These are phyloP conservation scores for Caenorhabditis sp. DNA, from an alignment of 2,888 invertebrate genomes.

Conservation along the genomic window DNA sequence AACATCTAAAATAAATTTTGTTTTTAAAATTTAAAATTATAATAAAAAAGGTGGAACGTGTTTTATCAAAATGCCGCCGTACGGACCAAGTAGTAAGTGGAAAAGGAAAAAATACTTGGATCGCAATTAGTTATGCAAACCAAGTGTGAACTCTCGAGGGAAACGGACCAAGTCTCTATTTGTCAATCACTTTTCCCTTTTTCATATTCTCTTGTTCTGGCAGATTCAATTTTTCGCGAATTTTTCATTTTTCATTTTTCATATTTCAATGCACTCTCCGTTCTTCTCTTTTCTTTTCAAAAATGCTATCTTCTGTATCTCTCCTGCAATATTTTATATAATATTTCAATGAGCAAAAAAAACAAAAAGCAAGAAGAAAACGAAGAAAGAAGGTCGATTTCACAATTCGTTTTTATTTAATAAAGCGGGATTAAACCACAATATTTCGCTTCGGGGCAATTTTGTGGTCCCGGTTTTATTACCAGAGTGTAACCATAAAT, in stretches of 20 bases:
- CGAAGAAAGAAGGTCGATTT: background rate
- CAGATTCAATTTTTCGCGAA: conserved; percentile 50
- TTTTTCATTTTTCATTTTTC: conserved; percentile 51
- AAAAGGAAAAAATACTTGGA: conserved; percentile 27
- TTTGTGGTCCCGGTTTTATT: background rate
- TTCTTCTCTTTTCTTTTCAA: conserved; percentile 25
- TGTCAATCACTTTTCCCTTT: conserved; percentile 62
- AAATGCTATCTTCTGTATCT: no score
- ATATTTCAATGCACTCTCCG: conserved; percentile 52
- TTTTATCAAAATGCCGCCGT: no score
- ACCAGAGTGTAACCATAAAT: conserved; percentile 7
- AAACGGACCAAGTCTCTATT: conserved; percentile 56
- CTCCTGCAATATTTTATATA: background rate
- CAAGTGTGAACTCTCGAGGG: conserved; percentile 56
- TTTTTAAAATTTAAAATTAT: no score
- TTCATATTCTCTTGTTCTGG: conserved; percentile 57
- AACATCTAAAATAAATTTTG: no score
- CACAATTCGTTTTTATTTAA: background rate
- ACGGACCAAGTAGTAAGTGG: background rate
- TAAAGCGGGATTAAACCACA: background rate
- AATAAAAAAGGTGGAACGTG: no score
- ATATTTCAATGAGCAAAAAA: no score
- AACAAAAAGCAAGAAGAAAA: no score
- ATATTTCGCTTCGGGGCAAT: conserved; percentile 8
- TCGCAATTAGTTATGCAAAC: conserved; percentile 64